Conservation (phyloP, 2,888 invertebrate species). For the Drosophila heteroneura region DNA sequence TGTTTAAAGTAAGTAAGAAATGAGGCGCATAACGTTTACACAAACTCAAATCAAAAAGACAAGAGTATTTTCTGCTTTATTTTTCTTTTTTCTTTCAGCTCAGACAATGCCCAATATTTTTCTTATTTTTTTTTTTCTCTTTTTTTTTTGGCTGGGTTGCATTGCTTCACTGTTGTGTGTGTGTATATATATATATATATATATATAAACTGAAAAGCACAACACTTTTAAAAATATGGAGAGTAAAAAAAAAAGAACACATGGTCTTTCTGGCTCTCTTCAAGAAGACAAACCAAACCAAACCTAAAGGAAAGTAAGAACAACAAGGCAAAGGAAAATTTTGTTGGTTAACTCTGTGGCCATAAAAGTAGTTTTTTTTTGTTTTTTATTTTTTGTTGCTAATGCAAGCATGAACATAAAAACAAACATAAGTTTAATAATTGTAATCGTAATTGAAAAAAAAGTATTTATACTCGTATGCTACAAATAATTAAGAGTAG, state of each 20-base stretch:
- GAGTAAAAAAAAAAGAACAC: constrained; percentile 56
- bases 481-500: constrained; percentile 51
- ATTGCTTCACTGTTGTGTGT: constrained; percentile 34
- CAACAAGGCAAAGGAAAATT: constrained; percentile 41
- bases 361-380: constrained; percentile 3
- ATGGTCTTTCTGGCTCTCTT: constrained; percentile 44
- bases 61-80: constrained; percentile 50
- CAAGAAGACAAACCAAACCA: constrained; percentile 25
- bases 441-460: constrained; percentile 1
- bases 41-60: constrained; percentile 57
- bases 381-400: constrained; percentile 46
- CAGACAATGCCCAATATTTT: constrained; percentile 32
- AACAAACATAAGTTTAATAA: constrained; percentile 28
- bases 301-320: constrained; percentile 30
- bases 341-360: constrained; percentile 9
- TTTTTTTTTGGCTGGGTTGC: constrained; percentile 11
- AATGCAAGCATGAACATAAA: constrained; percentile 70
- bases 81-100: constrained; percentile 26
- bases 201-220: constrained; percentile 58
- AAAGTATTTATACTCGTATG: constrained; percentile 45
- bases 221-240: constrained; percentile 51
- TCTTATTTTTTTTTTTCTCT: constrained; percentile 25
- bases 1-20: constrained; percentile 59
- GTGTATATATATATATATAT: constrained; percentile 25
- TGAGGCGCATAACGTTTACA: constrained; percentile 48